Conservation (phyloP, 1,140 invertebrate genomes). For the Brachionus rotundiformis region DNA sequence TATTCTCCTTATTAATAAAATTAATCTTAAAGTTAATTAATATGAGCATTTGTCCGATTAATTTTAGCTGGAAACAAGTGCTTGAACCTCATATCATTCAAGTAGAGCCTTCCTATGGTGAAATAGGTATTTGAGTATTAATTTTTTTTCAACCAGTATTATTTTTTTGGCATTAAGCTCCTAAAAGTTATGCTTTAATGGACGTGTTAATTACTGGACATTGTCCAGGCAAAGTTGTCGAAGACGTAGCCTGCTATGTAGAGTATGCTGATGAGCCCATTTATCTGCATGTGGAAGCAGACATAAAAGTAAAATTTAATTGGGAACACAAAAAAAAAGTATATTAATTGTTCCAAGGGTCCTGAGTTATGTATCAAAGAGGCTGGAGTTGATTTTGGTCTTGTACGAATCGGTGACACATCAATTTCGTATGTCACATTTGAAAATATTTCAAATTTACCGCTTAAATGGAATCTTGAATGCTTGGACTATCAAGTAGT, state of each 20-base stretch:
- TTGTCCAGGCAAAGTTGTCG: slow-evolving; percentile 58
- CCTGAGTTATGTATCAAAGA: slow-evolving; percentile 59
- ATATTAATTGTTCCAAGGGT: slow-evolving; percentile 55
- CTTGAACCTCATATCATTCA: slow-evolving; percentile 58
- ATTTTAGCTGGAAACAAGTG: slow-evolving; percentile 61
- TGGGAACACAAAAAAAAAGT: background rate
- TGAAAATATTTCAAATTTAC: slow-evolving; percentile 56
- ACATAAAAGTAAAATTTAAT: slow-evolving; percentile 59
- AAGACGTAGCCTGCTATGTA: slow-evolving; percentile 60
- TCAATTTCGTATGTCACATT: slow-evolving; percentile 55
- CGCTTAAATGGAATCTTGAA: slow-evolving; percentile 14
- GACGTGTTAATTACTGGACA: slow-evolving; percentile 61
- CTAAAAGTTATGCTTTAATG: slow-evolving; percentile 54
- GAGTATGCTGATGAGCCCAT: slow-evolving; percentile 61
- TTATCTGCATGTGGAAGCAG: slow-evolving; percentile 59
- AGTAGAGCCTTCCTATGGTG: slow-evolving; percentile 63
- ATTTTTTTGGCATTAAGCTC: no score
- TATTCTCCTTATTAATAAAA: slow-evolving; percentile 12
- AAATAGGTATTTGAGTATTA: slow-evolving; percentile 58
- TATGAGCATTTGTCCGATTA: slow-evolving; percentile 60
- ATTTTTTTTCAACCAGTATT: no score
- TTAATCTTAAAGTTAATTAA: slow-evolving; percentile 60
- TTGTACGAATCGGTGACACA: slow-evolving; percentile 57
- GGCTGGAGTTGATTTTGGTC: slow-evolving; percentile 60
- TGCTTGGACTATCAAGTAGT: background rate